Conservation (phyloP, 1,140 invertebrate genomes). For the Lepidurus arcticus region DNA sequence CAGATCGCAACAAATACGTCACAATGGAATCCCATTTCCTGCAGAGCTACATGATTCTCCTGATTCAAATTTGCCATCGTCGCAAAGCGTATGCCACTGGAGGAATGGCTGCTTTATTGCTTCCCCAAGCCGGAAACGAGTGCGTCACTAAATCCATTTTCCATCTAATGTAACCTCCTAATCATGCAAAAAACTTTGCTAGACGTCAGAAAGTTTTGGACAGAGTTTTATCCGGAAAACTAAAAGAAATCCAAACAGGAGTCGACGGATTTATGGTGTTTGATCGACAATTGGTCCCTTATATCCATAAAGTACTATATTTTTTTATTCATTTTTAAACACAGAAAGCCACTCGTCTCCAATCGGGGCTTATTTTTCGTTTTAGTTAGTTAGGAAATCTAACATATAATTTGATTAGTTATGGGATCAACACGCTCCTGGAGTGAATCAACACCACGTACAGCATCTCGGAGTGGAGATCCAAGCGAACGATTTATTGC, state of each 20-base stretch:
- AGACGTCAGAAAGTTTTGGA: background rate
- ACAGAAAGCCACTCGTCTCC: background rate
- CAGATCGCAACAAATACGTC: slow-evolving; percentile 63
- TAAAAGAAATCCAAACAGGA: slow-evolving; percentile 54
- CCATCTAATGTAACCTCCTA: background rate
- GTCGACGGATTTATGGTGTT: slow-evolving; percentile 67
- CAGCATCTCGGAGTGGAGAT: slow-evolving; percentile 43
- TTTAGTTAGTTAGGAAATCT: background rate
- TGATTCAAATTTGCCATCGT: slow-evolving; percentile 57
- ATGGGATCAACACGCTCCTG: slow-evolving; percentile 46
- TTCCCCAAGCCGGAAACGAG: slow-evolving; percentile 47
- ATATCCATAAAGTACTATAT: slow-evolving; percentile 51
- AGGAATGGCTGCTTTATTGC: slow-evolving; percentile 60
- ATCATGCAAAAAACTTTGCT: background rate
- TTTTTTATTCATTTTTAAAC: slow-evolving; percentile 35
- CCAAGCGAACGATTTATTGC: slow-evolving; percentile 49
- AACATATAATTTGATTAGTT: slow-evolving; percentile 42
- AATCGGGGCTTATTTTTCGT: background rate
- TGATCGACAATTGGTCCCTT: slow-evolving; percentile 54
- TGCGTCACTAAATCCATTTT: slow-evolving; percentile 38
- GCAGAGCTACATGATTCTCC: slow-evolving; percentile 55
- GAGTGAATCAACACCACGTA: slow-evolving; percentile 46
- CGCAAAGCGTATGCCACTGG: slow-evolving; percentile 60
- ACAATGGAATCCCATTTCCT: slow-evolving; percentile 60
- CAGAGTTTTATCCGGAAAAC: slow-evolving; percentile 47